These are phyloP conservation scores for Microcebus ravelobensis DNA, from an alignment of 2,113 vertebrate genomes.

Conservation along the genomic window DNA sequence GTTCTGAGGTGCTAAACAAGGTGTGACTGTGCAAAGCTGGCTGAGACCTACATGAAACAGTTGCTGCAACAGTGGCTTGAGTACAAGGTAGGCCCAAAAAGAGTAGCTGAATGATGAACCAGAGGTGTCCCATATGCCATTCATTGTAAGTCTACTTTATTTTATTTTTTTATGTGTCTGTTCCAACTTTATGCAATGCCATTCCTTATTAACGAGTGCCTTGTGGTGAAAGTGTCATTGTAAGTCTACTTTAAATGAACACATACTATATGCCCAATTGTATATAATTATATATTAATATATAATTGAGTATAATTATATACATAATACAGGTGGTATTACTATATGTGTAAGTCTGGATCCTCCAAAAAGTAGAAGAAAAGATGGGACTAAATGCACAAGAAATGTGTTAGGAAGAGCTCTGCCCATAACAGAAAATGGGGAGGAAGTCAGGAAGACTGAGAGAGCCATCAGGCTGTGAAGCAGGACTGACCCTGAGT, in stretches of 20 bases:
- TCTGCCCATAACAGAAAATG: neutral
- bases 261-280: neutral
- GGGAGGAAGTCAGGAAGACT: neutral
- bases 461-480: neutral
- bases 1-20: neutral
- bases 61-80: neutral
- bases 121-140: neutral
- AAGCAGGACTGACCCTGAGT: neutral
- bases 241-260: neutral
- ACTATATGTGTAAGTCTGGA: neutral
- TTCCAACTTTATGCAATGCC: conserved; percentile 5
- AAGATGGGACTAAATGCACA: neutral
- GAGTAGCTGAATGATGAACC: neutral
- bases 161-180: neutral
- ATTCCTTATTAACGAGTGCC: conserved; percentile 52
- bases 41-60: neutral
- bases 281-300: neutral
- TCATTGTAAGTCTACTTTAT: no score
- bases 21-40: neutral
- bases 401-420: neutral
- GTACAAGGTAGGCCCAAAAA: neutral
- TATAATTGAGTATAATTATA: neutral
- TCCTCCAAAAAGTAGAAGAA: neutral
- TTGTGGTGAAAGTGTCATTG: neutral
- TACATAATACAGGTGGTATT: neutral